Evolutionary conservation across 2,797 vertebrate species (phyloP).

Genomic region (Diceros bicornis): DNA sequence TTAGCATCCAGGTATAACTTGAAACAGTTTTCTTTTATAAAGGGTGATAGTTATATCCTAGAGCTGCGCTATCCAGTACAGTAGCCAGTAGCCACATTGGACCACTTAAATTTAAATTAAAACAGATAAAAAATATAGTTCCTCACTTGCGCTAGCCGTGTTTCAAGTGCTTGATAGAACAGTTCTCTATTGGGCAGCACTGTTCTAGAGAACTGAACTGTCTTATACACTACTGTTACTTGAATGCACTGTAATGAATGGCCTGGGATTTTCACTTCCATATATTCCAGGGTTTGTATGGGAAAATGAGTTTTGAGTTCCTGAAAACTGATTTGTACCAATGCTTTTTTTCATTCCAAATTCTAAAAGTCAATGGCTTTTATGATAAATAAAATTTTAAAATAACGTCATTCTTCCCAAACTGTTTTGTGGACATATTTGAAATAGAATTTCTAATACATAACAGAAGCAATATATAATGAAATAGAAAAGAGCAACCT

Average conservation of each 20-base stretch:
- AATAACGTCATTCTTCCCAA: background rate
- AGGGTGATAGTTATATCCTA: background rate
- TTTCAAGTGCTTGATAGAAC: background rate
- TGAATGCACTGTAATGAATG: background rate
- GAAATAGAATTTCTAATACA: background rate
- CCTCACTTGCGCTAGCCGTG: background rate
- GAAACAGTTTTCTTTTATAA: background rate
- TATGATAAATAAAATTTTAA: constrained; percentile 4
- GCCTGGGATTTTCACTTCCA: background rate
- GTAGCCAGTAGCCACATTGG: background rate
- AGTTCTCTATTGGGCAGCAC: background rate
- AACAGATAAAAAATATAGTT: constrained; percentile 13
- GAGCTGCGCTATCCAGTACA: background rate
- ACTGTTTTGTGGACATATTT: background rate
- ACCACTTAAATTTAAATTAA: constrained; percentile 30
- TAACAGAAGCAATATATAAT: background rate
- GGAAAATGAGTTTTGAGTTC: constrained; percentile 1
- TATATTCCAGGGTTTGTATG: constrained; percentile 5
- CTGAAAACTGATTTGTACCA: background rate
- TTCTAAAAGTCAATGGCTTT: background rate
- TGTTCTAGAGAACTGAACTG: background rate
- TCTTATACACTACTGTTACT: background rate
- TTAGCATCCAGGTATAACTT: background rate
- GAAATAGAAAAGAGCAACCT: background rate
- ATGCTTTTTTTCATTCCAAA: background rate